A percentile compares a stretch with the other conserved stretches of the same genome.
phyloP scores from a whole-genome alignment of 2,888 invertebrate genomes.

The Tetragonisca angustula region DNA sequence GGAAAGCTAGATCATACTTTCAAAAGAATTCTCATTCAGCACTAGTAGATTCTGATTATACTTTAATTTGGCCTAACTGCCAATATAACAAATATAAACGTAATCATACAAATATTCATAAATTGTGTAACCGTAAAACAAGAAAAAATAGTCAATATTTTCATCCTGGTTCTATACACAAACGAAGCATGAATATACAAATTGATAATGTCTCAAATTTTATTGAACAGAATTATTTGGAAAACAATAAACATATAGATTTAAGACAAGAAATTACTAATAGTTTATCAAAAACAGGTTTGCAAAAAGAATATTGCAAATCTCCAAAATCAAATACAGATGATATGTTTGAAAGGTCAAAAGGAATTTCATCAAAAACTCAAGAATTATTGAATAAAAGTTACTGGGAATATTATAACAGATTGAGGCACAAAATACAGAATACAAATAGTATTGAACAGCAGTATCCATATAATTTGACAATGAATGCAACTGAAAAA shows the following conservation, averaged over 20 bases:
- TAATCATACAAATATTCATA: slow-evolving; percentile 26
- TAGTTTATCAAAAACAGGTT: slow-evolving; percentile 15
- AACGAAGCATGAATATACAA: slow-evolving; percentile 2
- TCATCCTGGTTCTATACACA: slow-evolving; percentile 3
- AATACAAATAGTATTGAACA: slow-evolving; percentile 54
- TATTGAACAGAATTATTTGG: slow-evolving; percentile 14
- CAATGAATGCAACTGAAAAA: slow-evolving; percentile 61
- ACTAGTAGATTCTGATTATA: slow-evolving; percentile 64
- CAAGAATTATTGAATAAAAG: slow-evolving; percentile 76
- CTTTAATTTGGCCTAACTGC: slow-evolving; percentile 49
- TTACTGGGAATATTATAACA: slow-evolving; percentile 79
- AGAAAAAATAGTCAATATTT: slow-evolving; percentile 20
- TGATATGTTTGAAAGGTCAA: slow-evolving; percentile 52
- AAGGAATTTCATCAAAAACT: slow-evolving; percentile 73
- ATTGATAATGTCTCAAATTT: slow-evolving; percentile 5
- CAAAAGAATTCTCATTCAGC: slow-evolving; percentile 61
- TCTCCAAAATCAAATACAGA: slow-evolving; percentile 46
- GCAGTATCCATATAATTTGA: slow-evolving; percentile 63
- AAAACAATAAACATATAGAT: background rate
- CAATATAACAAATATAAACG: slow-evolving; percentile 55
- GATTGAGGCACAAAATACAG: slow-evolving; percentile 63
- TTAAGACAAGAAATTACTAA: slow-evolving; percentile 1
- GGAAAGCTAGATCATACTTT: slow-evolving; percentile 62
- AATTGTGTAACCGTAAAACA: background rate
- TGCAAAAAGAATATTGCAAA: slow-evolving; percentile 29